A percentile compares a stretch with the other conserved stretches of the same genome.
Conservation (phyloP, 2,888 invertebrate species). For the Cephus spinipes region DNA sequence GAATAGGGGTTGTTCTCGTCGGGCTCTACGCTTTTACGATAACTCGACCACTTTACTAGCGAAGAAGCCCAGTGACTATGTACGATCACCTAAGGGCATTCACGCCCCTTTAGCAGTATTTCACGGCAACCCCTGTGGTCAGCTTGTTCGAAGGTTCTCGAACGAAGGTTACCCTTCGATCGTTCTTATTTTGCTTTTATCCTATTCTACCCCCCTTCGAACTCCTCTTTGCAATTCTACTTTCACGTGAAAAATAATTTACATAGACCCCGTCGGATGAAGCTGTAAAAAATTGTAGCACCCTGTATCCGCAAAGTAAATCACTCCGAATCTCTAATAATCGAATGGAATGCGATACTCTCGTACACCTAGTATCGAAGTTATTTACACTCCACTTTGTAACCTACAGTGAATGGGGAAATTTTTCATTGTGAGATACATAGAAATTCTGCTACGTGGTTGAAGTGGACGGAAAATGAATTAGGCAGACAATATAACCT, state of each 20-base stretch:
- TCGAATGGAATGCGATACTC: background rate
- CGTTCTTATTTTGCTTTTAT: background rate
- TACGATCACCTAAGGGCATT: conserved; percentile 8
- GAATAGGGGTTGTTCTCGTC: background rate
- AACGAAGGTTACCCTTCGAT: background rate
- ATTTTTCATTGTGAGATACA: background rate
- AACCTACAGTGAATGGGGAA: background rate
- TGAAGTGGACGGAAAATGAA: background rate
- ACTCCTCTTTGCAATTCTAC: background rate
- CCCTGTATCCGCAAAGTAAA: background rate
- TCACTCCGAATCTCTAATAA: background rate
- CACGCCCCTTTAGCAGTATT: conserved; percentile 3
- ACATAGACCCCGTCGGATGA: background rate
- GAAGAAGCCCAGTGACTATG: background rate
- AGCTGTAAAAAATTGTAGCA: background rate
- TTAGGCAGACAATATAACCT: too few species aligned
- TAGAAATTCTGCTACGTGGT: background rate
- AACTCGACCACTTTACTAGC: background rate
- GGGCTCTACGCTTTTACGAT: background rate
- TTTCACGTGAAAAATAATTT: background rate
- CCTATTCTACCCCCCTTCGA: background rate
- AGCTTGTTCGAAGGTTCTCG: conserved; percentile 4
- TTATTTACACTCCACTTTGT: background rate
- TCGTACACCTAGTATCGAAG: background rate
- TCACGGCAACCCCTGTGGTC: conserved; percentile 6